Evolutionary conservation across 1,140 invertebrate species (phyloP), one percentile per base, ranked within the genome.

Genomic region (Spodoptera litura): DNA sequence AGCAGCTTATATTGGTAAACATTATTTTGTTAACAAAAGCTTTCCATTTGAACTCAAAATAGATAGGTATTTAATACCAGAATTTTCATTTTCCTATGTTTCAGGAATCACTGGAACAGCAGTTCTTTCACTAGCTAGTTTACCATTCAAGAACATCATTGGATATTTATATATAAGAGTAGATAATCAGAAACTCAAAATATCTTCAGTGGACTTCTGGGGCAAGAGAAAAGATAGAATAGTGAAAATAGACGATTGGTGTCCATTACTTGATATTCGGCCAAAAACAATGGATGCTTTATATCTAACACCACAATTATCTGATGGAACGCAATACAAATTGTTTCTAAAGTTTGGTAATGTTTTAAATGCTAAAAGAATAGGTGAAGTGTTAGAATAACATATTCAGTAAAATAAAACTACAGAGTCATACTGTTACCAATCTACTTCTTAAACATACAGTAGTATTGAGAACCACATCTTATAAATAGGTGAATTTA

Each of bases 151-250:
- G 27, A 95, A 96, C 83, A 82, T 94, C 4, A 93, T 96, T 81
- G 96, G 96, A 51, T 93, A 95, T 76, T 86, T 96, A 73, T 96
- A 96, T 80, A 87, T 95, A 3, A 95, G 94, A 83, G 83, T 95
- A 64, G 92, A 96, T 75, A 87, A 94, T 13, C 83, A 94, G 61
- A 86, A 83, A 35, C 80, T 96, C 6, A 96, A 95, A 89, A 89
- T 96, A 79, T 95, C 96, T 4, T 95, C 95, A 81, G 78, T 95
- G 4, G 87, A 95, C 82, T 96, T 94, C 81, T 96, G 95, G 95
- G 96, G 96, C 12, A 93, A 88, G 78, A 94, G 96, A 85, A 85
- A 88, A 80, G 95, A 96, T 80, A 84, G 90, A 78, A 87, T 94
- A 51, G 88, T 95, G 11, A 81, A 86, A 38, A 38, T 86, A 10